These are phyloP conservation scores for Drosophila lutescens DNA, from an alignment of 2,888 invertebrate species.

Conservation along the genomic window DNA sequence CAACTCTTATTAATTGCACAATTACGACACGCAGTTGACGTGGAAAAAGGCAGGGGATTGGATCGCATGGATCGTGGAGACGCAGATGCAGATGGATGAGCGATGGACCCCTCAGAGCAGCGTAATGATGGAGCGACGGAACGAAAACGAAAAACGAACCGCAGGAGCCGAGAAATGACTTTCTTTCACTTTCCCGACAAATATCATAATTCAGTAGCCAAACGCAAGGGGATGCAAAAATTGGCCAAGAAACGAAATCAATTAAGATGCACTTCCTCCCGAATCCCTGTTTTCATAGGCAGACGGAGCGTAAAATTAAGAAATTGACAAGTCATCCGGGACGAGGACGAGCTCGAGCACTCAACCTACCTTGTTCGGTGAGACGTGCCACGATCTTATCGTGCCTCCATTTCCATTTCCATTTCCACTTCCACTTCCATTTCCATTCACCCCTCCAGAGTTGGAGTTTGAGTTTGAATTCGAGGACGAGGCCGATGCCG, in stretches of 20 bases:
- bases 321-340: slow-evolving; percentile 54
- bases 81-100: slow-evolving; percentile 36
- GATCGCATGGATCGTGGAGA: slow-evolving; percentile 19
- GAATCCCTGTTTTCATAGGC: slow-evolving; percentile 16
- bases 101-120: slow-evolving; percentile 51
- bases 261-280: slow-evolving; percentile 53
- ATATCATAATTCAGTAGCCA: slow-evolving; percentile 73
- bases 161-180: slow-evolving; percentile 65
- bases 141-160: slow-evolving; percentile 15
- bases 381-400: slow-evolving; percentile 89
- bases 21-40: slow-evolving; percentile 79
- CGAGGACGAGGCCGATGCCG: slow-evolving; percentile 42
- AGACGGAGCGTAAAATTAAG: slow-evolving; percentile 79
- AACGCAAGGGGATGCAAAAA: slow-evolving; percentile 39
- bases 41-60: slow-evolving; percentile 6
- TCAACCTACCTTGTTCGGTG: slow-evolving; percentile 88
- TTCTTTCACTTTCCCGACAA: slow-evolving; percentile 79
- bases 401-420: slow-evolving; percentile 84
- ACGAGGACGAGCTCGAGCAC: background rate
- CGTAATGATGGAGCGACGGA: slow-evolving; percentile 62
- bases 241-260: slow-evolving; percentile 63
- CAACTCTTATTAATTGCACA: slow-evolving; percentile 78
- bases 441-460: slow-evolving; percentile 11
- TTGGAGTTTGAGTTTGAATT: slow-evolving; percentile 9
- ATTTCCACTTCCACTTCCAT: slow-evolving; percentile 37